These are phyloP conservation scores for Matsumyia berberina DNA, from an alignment of 2,888 invertebrate species.

Conservation along the genomic window DNA sequence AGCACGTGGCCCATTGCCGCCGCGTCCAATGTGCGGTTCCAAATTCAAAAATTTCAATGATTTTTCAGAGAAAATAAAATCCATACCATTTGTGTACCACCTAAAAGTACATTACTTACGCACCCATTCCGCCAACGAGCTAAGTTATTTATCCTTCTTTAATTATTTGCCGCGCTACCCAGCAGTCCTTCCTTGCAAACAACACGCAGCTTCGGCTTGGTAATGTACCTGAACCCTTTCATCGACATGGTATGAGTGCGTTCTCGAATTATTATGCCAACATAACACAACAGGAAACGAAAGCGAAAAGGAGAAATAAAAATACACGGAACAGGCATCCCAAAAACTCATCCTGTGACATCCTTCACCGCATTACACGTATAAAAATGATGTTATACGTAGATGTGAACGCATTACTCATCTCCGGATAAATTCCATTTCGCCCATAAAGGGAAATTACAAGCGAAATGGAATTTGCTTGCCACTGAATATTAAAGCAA, in stretches of 20 bases:
- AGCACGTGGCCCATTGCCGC: slow-evolving; percentile 13
- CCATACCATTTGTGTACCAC: slow-evolving; percentile 9
- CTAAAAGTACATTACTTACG: slow-evolving; percentile 13
- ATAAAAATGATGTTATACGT: slow-evolving; percentile 72
- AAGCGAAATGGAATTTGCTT: slow-evolving; percentile 77
- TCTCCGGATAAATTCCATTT: slow-evolving; percentile 76
- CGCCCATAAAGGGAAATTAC: slow-evolving; percentile 76
- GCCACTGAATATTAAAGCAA: slow-evolving; percentile 76
- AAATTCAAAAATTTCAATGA: slow-evolving; percentile 48
- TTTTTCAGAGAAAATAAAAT: not conserved
- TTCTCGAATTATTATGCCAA: slow-evolving; percentile 46
- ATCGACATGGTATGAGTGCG: slow-evolving; percentile 10
- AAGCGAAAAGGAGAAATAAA: slow-evolving; percentile 3
- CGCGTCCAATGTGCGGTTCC: slow-evolving; percentile 15
- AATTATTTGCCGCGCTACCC: slow-evolving; percentile 37
- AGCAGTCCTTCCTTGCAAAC: slow-evolving; percentile 22
- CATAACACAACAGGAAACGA: slow-evolving; percentile 37
- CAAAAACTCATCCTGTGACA: slow-evolving; percentile 61
- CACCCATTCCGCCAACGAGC: not conserved
- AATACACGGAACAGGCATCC: slow-evolving; percentile 22
- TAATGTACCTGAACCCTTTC: slow-evolving; percentile 47
- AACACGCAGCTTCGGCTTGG: not conserved
- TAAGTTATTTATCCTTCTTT: slow-evolving; percentile 49
- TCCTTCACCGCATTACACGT: slow-evolving; percentile 73
- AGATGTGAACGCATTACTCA: slow-evolving; percentile 73